Percentiles rank a stretch among this genome's conserved stretches.
phyloP scores from a whole-genome alignment of 2,113 vertebrate genomes.

The Eretmochelys imbricata region DNA sequence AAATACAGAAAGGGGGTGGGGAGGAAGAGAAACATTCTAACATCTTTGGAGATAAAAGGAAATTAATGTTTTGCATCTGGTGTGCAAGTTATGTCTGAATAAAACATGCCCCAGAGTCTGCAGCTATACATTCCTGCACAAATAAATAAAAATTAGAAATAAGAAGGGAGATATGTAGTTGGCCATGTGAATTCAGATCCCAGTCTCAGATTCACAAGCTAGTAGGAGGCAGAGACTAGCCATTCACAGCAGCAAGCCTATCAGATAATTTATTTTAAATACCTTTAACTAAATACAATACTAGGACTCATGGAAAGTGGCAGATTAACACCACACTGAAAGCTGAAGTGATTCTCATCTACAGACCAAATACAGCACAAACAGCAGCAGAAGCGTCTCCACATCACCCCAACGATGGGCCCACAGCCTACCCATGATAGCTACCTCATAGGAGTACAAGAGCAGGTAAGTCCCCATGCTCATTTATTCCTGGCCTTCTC shows the following conservation, averaged over 20 bases:
- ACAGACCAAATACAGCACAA: accelerated
- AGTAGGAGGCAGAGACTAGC: not conserved
- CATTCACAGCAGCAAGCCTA: not conserved
- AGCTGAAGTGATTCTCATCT: not conserved
- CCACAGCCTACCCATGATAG: not conserved
- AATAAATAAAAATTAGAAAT: not conserved
- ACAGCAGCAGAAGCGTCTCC: not conserved
- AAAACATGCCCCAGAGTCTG: not conserved
- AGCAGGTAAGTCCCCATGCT: accelerated
- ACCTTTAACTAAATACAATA: not conserved
- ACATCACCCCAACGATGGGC: not conserved
- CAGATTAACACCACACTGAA: not conserved
- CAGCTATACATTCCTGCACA: not conserved
- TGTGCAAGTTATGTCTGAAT: accelerated
- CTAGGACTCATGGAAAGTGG: not conserved
- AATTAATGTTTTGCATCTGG: not conserved
- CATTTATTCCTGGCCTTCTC: not conserved
- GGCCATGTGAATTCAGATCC: not conserved
- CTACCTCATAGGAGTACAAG: accelerated
- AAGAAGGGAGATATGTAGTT: not conserved
- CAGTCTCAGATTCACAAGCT: not conserved
- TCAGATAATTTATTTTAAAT: not conserved
- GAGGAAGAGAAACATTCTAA: not conserved
- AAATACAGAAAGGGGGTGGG: not conserved
- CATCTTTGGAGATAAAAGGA: conserved; percentile 10